Conservation (phyloP, 1,140 invertebrate genomes). For the Drosophila azteca region DNA sequence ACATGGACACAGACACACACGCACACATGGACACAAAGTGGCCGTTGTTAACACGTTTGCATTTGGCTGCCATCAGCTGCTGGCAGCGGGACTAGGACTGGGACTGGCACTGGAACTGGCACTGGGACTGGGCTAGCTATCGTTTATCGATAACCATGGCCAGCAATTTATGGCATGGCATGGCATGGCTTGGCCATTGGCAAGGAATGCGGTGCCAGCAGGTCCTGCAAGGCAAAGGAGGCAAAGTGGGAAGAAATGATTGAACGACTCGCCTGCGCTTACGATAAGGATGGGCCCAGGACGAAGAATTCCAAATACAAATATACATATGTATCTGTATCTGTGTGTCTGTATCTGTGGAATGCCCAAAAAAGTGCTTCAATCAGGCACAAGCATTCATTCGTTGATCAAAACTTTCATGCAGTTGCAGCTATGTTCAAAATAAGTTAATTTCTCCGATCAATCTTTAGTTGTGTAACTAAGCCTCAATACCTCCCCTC, state of each 20-base stretch:
- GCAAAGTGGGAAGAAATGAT: slow-evolving; percentile 21
- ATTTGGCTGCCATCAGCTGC: slow-evolving; percentile 57
- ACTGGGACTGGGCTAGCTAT: slow-evolving; percentile 35
- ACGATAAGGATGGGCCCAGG: background rate
- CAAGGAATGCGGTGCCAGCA: slow-evolving; percentile 61
- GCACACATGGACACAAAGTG: slow-evolving; percentile 52
- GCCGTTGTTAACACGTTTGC: slow-evolving; percentile 78
- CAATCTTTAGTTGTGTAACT: too few relatives aligned
- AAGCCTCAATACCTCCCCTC: background rate
- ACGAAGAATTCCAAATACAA: too few relatives aligned
- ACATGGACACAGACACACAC: background rate
- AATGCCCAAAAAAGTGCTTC: too few relatives aligned
- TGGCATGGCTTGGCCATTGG: slow-evolving; percentile 12
- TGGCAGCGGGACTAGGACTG: slow-evolving; percentile 9
- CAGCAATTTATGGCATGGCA: slow-evolving; percentile 30
- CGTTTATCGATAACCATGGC: slow-evolving; percentile 74
- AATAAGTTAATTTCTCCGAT: too few relatives aligned
- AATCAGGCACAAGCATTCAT: too few relatives aligned
- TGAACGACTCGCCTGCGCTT: slow-evolving; percentile 25
- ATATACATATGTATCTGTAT: too few relatives aligned
- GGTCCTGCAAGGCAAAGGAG: slow-evolving; percentile 7
- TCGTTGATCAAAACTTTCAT: too few relatives aligned
- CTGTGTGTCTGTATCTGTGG: too few relatives aligned
- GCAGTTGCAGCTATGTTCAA: too few relatives aligned
- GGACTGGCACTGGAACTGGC: background rate